Evolutionary conservation across 2,888 invertebrate species (phyloP).

Genomic region (Habroteleia sp.): DNA sequence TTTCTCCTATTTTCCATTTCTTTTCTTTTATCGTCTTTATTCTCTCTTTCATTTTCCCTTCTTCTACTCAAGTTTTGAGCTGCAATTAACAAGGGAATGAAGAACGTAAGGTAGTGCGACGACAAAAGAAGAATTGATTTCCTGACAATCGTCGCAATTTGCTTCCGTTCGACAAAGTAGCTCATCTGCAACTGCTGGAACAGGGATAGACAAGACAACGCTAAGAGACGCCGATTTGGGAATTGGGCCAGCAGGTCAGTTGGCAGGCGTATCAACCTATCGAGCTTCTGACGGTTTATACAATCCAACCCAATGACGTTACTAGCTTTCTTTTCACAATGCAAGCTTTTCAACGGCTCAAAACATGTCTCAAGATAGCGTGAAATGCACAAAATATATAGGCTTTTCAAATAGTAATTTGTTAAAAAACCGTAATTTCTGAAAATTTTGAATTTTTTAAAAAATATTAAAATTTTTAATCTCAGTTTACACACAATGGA

Average conservation of each 20-base stretch:
- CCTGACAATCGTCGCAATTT: conserved; percentile 71
- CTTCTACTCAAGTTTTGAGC: conserved; percentile 3
- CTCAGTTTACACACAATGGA: too few relatives aligned
- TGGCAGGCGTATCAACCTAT: conserved; percentile 60
- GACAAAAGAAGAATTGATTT: conserved; percentile 70
- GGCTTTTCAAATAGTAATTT: conserved; percentile 14
- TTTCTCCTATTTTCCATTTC: too few relatives aligned
- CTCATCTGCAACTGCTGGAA: conserved; percentile 55
- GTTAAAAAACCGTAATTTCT: background rate
- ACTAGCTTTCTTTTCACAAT: conserved; percentile 21
- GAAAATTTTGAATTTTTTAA: conserved; percentile 22
- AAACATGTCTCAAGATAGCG: conserved; percentile 28
- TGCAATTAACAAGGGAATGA: conserved; percentile 39
- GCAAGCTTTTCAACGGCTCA: conserved; percentile 34
- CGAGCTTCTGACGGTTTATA: conserved; percentile 43
- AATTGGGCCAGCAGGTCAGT: conserved; percentile 65
- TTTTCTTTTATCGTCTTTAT: too few relatives aligned
- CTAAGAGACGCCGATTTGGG: conserved; percentile 41
- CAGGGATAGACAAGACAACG: conserved; percentile 50
- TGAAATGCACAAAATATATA: conserved; percentile 12
- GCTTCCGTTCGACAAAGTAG: conserved; percentile 68
- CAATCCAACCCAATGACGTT: conserved; percentile 42
- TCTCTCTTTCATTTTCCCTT: too few relatives aligned
- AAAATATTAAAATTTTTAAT: too few relatives aligned
- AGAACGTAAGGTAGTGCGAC: conserved; percentile 18